These are phyloP conservation scores for Cygnus buccinator DNA, from an alignment of 2,113 vertebrate genomes.

Conservation along the genomic window DNA sequence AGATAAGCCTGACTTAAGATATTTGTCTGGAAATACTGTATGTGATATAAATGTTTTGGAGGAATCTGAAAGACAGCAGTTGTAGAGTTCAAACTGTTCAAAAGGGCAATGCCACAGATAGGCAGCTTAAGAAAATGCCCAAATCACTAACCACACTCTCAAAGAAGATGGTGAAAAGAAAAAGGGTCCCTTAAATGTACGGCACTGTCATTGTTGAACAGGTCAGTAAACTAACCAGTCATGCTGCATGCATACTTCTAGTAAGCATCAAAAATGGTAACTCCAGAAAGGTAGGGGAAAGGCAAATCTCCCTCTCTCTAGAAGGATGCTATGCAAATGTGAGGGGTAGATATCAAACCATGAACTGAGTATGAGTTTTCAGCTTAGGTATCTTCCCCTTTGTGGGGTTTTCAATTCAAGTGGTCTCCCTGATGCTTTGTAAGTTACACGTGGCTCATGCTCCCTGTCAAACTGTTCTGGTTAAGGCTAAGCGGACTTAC, in stretches of 20 bases:
- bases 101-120: not conserved
- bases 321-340: not conserved
- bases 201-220: too few species aligned
- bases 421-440: not conserved
- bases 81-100: not conserved
- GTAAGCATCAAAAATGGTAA: too few species aligned
- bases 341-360: not conserved
- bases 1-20: not conserved
- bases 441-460: not conserved
- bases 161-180: not conserved
- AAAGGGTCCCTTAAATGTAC: accelerated
- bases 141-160: not conserved
- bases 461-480: not conserved
- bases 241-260: accelerated
- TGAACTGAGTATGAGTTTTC: not conserved
- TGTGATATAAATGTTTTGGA: not conserved
- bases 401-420: not conserved
- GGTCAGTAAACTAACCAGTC: not conserved
- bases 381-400: not conserved
- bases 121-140: not conserved
- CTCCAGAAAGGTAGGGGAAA: not conserved
- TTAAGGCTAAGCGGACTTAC: not conserved
- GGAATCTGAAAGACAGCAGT: not conserved
- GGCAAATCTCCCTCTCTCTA: not conserved
- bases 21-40: not conserved